Percentiles rank a stretch among this genome's conserved stretches.
These are phyloP conservation scores for Calidris pygmaea DNA, from an alignment of 2,113 vertebrate species.

Conservation along the genomic window DNA sequence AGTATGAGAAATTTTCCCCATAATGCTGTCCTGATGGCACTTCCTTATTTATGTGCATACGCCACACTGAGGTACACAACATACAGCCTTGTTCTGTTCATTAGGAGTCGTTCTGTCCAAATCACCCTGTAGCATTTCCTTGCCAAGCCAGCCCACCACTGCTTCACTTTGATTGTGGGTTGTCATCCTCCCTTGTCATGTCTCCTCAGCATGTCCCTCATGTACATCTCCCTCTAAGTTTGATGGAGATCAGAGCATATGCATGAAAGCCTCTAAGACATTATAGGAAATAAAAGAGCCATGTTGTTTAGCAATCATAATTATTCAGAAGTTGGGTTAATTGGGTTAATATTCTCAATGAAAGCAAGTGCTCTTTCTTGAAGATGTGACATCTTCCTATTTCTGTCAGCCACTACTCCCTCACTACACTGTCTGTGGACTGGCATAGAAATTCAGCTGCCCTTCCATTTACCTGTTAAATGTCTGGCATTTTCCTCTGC, in stretches of 20 bases:
- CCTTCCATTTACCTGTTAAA: slow-evolving; percentile 63
- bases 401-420: neutral
- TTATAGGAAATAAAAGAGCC: neutral
- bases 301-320: neutral
- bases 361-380: slow-evolving; percentile 5
- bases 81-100: neutral
- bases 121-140: rapidly evolving
- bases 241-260: neutral
- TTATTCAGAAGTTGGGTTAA: slow-evolving; percentile 25
- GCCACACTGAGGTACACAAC: rapidly evolving
- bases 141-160: neutral
- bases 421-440: neutral
- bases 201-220: neutral
- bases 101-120: neutral
- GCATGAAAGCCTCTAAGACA: neutral
- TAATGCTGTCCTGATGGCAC: neutral
- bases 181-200: neutral
- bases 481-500: slow-evolving; percentile 53
- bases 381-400: slow-evolving; percentile 1
- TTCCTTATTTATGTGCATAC: neutral
- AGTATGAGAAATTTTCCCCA: neutral
- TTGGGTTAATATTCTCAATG: slow-evolving; percentile 29
- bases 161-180: neutral
- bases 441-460: slow-evolving; percentile 37
- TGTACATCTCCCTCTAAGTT: neutral